These are phyloP conservation scores for Trididemnum clinides DNA, from an alignment of 23 tunicate genomes.

Conservation along the genomic window DNA sequence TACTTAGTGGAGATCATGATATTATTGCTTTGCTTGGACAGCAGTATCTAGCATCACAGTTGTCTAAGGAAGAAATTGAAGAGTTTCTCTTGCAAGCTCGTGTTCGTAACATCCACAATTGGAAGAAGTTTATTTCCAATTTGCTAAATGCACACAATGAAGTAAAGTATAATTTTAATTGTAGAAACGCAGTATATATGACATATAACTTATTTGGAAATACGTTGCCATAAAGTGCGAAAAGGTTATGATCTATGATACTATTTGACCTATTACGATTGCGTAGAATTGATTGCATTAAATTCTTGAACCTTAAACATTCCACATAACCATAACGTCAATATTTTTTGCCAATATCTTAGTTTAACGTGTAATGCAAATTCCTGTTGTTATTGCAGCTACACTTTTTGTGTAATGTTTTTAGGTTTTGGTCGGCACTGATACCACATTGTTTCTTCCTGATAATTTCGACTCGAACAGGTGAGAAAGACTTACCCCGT, in stretches of 20 bases:
- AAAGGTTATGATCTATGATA: background rate
- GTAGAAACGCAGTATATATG: too few relatives aligned
- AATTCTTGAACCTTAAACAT: too few relatives aligned
- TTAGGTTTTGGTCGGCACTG: constrained; percentile 49
- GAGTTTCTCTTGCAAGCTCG: constrained; percentile 64
- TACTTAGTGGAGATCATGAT: constrained; percentile 24
- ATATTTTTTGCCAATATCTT: too few relatives aligned
- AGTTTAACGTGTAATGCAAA: too few relatives aligned
- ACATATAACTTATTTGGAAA: too few relatives aligned
- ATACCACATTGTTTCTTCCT: constrained; percentile 47
- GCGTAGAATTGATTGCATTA: too few relatives aligned
- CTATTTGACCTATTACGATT: background rate
- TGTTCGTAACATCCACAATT: constrained; percentile 82
- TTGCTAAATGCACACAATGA: constrained; percentile 9
- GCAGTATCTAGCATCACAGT: constrained; percentile 26
- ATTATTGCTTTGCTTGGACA: constrained; percentile 68
- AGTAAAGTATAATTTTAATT: too few relatives aligned
- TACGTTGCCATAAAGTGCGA: too few relatives aligned
- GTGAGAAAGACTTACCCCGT: too few relatives aligned
- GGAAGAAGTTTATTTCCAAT: constrained; percentile 40
- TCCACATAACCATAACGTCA: too few relatives aligned
- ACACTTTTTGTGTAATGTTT: too few relatives aligned
- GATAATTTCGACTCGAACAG: constrained; percentile 75
- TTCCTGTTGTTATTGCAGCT: too few relatives aligned
- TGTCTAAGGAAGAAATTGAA: constrained; percentile 49